phyloP scores from a whole-genome alignment of 2,888 invertebrate genomes.

The Branchipolynoe longqiensis region DNA sequence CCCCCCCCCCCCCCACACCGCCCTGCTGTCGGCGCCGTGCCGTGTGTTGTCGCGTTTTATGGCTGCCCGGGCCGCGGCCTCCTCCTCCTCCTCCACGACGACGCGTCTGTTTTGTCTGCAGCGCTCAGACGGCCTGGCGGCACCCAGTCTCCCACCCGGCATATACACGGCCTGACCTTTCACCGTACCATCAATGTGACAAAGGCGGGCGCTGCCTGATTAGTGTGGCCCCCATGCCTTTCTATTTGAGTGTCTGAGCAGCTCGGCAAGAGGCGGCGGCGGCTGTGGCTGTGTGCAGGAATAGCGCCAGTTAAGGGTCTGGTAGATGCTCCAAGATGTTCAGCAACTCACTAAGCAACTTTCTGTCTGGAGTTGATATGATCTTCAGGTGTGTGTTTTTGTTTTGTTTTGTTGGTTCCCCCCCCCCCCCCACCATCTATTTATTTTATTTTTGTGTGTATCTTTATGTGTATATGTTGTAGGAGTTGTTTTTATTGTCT shows the following conservation, averaged over 20 bases:
- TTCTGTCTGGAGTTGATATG: constrained; percentile 34
- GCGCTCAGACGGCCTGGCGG: neutral
- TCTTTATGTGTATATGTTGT: no score
- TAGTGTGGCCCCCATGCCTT: neutral
- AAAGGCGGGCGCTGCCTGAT: constrained; percentile 3
- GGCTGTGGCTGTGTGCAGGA: neutral
- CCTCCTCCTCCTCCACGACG: neutral
- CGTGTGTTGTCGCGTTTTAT: no score
- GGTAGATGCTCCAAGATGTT: constrained; percentile 44
- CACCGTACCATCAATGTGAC: neutral
- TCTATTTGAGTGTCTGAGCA: constrained; percentile 4
- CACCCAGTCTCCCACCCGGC: neutral
- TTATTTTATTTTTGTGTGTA: neutral
- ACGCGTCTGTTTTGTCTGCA: neutral
- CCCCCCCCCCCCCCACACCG: no score
- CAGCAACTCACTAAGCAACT: constrained; percentile 18
- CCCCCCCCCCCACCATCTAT: neutral
- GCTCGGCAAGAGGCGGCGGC: neutral
- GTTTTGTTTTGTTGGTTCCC: neutral
- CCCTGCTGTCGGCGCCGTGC: no score
- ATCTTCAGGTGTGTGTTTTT: neutral
- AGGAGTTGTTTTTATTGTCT: no score
- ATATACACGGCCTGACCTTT: constrained; percentile 29
- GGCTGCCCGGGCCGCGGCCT: neutral
- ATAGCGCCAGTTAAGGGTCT: constrained; percentile 21